These are phyloP conservation scores for Epistrophe grossulariae DNA, from an alignment of 2,888 invertebrate genomes.

Conservation along the genomic window DNA sequence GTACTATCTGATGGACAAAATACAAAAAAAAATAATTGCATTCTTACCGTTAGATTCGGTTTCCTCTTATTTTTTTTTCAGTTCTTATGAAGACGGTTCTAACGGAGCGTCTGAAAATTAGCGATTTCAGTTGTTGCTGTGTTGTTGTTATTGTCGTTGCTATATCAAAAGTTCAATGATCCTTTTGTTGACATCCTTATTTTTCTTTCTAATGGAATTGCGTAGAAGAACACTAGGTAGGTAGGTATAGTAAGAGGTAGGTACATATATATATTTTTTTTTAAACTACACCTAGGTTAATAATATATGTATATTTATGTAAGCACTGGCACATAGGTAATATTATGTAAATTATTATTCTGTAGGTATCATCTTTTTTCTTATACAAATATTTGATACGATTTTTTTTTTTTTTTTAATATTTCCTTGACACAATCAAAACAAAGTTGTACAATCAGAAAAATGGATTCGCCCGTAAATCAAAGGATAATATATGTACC, in stretches of 20 bases:
- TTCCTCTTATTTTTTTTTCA: conserved; percentile 28
- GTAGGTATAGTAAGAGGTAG: conserved; percentile 6
- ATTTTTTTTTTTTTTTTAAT: neutral
- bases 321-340: conserved; percentile 52
- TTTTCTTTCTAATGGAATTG: conserved; percentile 41
- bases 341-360: neutral
- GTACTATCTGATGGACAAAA: conserved; percentile 55
- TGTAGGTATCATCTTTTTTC: neutral
- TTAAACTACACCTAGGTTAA: conserved; percentile 3
- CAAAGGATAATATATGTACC: too few species aligned
- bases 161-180: conserved; percentile 73
- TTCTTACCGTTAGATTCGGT: conserved; percentile 67
- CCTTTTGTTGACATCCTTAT: conserved; percentile 74
- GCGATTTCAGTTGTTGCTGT: conserved; percentile 72
- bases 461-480: conserved; percentile 37
- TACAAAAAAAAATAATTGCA: conserved; percentile 58
- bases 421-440: conserved; percentile 57
- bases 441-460: conserved; percentile 69
- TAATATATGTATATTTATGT: neutral
- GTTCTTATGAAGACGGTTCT: conserved; percentile 31
- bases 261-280: conserved; percentile 4
- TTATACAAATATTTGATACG: neutral
- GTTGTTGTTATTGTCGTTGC: conserved; percentile 55
- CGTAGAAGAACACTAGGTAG: conserved; percentile 60
- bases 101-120: conserved; percentile 35